These are phyloP conservation scores for Epinotia brunnichana DNA, from an alignment of 2,888 invertebrate species.

Conservation along the genomic window DNA sequence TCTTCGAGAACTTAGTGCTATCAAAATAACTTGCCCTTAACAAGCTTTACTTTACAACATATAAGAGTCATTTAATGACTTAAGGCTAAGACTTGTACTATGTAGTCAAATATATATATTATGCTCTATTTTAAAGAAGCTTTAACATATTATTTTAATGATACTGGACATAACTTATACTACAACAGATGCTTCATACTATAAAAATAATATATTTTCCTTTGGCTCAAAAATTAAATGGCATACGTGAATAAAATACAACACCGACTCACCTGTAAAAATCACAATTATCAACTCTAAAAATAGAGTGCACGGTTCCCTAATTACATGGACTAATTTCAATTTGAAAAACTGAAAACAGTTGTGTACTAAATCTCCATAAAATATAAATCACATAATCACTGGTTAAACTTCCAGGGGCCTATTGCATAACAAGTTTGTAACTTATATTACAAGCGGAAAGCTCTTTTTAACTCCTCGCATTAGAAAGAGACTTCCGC, in stretches of 20 bases:
- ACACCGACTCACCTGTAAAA: constrained; percentile 45
- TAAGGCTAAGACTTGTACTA: constrained; percentile 80
- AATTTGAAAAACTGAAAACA: constrained; percentile 39
- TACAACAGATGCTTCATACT: constrained; percentile 50
- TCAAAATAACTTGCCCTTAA: constrained; percentile 48
- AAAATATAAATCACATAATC: constrained; percentile 43
- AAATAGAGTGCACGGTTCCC: constrained; percentile 35
- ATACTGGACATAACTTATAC: constrained; percentile 59
- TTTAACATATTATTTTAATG: constrained; percentile 55
- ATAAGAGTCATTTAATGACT: constrained; percentile 60
- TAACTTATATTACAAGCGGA: too few relatives aligned
- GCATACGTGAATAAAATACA: constrained; percentile 61
- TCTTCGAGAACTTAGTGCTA: constrained; percentile 60
- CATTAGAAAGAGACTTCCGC: too few relatives aligned
- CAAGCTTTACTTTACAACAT: constrained; percentile 40
- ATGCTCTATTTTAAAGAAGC: constrained; percentile 50
- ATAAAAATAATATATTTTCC: constrained; percentile 56
- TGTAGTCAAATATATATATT: constrained; percentile 58
- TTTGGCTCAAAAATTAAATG: constrained; percentile 64
- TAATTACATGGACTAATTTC: constrained; percentile 22
- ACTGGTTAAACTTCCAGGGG: constrained; percentile 33
- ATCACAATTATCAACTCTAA: constrained; percentile 41
- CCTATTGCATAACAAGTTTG: too few relatives aligned
- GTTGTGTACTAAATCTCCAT: constrained; percentile 36
- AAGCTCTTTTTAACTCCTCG: too few relatives aligned